Evolutionary conservation across 1,140 invertebrate species (phyloP), one percentile per base, ranked within the genome.

Genomic region (Hermetia illucens): DNA sequence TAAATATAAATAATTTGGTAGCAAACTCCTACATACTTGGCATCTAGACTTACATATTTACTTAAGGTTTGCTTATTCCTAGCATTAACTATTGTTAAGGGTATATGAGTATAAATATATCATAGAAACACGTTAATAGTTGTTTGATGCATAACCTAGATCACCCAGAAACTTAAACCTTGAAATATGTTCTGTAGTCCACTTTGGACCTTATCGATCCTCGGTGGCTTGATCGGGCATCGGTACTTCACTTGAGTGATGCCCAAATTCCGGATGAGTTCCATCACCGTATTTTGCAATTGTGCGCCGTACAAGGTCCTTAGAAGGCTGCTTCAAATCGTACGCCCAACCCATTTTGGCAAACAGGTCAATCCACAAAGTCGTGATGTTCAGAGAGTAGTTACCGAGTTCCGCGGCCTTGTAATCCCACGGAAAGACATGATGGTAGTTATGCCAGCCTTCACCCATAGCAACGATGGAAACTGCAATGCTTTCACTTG

Each of bases 371-470:
- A 88, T 77, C 54, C 77, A 72, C 50, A 59, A 55, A 22, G 58
- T 58, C 20, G 57, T 60, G 8, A 58, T 47, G 43, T 60, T 61
- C 10, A 58, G 47, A 1, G 36, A 35, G 36, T 67, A 67, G 35
- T 63, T 63, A 12, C 66, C 67, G 38, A 72, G 50, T 48, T 87
- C 82, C 31, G 74, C 73, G 22, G 77, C 69, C 34, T 71, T 71
- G 54, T 82, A 82, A 34, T 66, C 64, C 61, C 80, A 85, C 1
- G 89, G 88, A 58, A 93, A 93, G 1, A 78, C 77, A 56, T 93
- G 89, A 55, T 94, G 89, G 58, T 89, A 94, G 62, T 91, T 92
- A 61, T 92, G 87, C 74, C 82, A 89, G 13, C 86, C 86, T 62
- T 85, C 80, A 1, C 75, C 75, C 44, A 72, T 59, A 3, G 69